Percentiles rank a stretch among this genome's conserved stretches.
Conservation (phyloP, 2,888 invertebrate species). For the Melinaea marsaeus region DNA sequence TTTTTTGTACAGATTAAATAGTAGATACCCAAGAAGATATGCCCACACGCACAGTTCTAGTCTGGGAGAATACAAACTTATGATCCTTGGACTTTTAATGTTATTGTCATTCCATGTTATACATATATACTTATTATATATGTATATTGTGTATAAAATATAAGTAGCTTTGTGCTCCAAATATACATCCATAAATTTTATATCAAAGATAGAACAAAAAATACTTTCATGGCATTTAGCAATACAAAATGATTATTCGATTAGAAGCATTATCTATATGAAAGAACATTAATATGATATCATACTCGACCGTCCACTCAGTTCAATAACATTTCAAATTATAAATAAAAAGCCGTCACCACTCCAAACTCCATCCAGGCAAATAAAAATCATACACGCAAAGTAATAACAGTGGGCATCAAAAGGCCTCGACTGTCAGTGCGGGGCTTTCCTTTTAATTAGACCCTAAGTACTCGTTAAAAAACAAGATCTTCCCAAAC, state of each 20-base stretch:
- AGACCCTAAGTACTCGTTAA: conserved; percentile 77
- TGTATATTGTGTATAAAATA: no score
- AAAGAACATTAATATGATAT: conserved; percentile 21
- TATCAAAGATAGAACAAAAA: conserved; percentile 3
- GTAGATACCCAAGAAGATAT: no score
- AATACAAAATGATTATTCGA: conserved; percentile 15
- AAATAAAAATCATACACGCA: conserved; percentile 75
- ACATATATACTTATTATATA: no score
- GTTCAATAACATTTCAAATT: conserved; percentile 53
- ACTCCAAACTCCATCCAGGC: conserved; percentile 69
- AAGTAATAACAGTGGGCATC: conserved; percentile 74
- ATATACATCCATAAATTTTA: conserved; percentile 11
- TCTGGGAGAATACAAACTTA: conserved; percentile 24
- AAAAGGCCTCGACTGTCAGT: conserved; percentile 75
- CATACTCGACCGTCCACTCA: conserved; percentile 44
- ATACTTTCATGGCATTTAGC: not conserved
- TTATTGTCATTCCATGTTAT: no score
- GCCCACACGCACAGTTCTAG: conserved; percentile 39
- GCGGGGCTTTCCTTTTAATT: conserved; percentile 76
- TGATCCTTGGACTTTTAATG: conserved; percentile 19
- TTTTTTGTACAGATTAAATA: not conserved
- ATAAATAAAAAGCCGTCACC: conserved; percentile 52
- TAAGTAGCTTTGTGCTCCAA: no score
- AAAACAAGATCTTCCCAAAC: conserved; percentile 74
- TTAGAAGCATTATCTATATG: conserved; percentile 21